Evolutionary conservation across 2,888 invertebrate genomes (phyloP).

Genomic region (Calephelis perditalis): DNA sequence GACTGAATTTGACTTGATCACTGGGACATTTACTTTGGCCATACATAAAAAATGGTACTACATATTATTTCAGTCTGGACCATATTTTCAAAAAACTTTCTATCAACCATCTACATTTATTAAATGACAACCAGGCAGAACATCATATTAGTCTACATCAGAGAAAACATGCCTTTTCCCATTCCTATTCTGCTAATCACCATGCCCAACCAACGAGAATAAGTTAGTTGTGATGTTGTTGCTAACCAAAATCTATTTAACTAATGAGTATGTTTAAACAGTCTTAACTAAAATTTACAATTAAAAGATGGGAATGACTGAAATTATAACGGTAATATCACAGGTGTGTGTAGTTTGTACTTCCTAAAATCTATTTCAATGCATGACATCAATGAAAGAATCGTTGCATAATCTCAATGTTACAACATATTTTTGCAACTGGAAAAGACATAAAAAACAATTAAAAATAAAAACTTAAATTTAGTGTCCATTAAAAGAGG

Average conservation of each 20-base stretch:
- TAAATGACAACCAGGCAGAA: too few species aligned
- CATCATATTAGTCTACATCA: too few species aligned
- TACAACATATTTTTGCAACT: too few species aligned
- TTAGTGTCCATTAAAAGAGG: background rate
- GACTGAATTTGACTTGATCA: too few species aligned
- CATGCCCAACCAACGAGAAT: too few species aligned
- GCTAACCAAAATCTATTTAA: background rate
- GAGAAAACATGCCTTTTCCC: too few species aligned
- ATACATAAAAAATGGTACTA: too few species aligned
- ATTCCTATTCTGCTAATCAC: too few species aligned
- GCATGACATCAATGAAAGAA: background rate
- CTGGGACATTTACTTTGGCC: too few species aligned
- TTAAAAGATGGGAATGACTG: slow-evolving; percentile 12
- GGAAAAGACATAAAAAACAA: background rate
- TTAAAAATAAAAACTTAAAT: background rate
- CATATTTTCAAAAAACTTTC: too few species aligned
- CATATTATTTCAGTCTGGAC: too few species aligned
- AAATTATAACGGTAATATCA: slow-evolving; percentile 30
- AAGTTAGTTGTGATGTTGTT: background rate
- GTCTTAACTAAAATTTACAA: background rate
- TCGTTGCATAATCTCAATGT: background rate
- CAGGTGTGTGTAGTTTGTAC: slow-evolving; percentile 29
- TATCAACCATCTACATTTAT: too few species aligned
- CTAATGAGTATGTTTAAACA: slow-evolving; percentile 7
- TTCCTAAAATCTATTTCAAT: slow-evolving; percentile 18